These are phyloP conservation scores for Orthosia incerta DNA, from an alignment of 2,888 invertebrate genomes.

Conservation along the genomic window DNA sequence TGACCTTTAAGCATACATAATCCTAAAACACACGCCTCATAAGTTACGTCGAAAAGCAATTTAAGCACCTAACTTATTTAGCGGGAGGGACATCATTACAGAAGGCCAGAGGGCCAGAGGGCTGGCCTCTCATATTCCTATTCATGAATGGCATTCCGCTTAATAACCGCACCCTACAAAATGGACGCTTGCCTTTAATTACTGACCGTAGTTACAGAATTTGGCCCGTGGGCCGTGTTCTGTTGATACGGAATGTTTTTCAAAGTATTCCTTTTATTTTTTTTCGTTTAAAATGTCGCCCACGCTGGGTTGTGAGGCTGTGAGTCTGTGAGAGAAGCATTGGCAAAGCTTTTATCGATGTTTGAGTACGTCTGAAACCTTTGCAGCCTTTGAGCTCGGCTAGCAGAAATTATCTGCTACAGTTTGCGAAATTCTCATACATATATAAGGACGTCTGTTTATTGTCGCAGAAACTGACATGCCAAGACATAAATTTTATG, in stretches of 20 bases:
- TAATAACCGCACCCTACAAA: conserved; percentile 63
- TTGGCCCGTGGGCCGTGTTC: conserved; percentile 1
- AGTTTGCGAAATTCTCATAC: not conserved
- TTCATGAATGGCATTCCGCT: conserved; percentile 71
- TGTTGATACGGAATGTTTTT: conserved; percentile 21
- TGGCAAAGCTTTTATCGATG: not conserved
- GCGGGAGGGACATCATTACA: conserved; percentile 55
- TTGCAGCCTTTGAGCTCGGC: not conserved
- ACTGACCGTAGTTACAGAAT: conserved; percentile 32
- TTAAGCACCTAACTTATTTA: conserved; percentile 64
- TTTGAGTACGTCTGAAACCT: not conserved
- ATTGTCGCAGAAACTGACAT: too few relatives aligned
- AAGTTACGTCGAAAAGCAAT: conserved; percentile 58
- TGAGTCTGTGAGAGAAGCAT: not conserved
- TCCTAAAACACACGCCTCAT: conserved; percentile 34
- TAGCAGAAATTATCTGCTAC: not conserved
- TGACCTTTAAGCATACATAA: conserved; percentile 2
- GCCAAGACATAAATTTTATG: too few relatives aligned
- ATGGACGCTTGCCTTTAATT: conserved; percentile 65
- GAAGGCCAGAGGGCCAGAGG: conserved; percentile 39
- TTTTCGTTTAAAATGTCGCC: not conserved
- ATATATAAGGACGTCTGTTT: too few relatives aligned
- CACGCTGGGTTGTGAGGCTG: not conserved
- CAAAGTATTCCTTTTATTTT: conserved; percentile 14
- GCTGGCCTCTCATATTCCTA: conserved; percentile 70